Evolutionary conservation across 2,888 invertebrate species (phyloP).

Genomic region (Lasioglossum lativentre): DNA sequence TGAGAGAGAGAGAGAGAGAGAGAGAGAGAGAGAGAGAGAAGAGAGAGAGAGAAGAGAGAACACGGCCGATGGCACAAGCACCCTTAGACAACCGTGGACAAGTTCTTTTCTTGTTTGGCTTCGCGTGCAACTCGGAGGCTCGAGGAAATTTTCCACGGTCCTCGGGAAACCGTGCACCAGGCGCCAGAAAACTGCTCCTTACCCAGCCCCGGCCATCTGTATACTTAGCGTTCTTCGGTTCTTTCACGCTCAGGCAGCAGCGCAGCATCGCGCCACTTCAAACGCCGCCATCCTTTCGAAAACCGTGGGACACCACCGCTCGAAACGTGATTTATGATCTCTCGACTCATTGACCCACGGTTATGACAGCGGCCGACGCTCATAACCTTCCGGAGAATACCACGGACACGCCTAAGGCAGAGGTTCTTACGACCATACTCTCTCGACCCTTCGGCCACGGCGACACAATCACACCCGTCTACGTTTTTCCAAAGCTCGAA

Average conservation of each 20-base stretch:
- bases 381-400: conserved; percentile 69
- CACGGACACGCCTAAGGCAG: conserved; percentile 46
- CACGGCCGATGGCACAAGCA: conserved; percentile 11
- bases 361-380: conserved; percentile 76
- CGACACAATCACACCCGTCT: conserved; percentile 2
- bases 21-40: too few relatives aligned
- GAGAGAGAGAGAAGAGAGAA: conserved; percentile 32
- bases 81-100: conserved; percentile 36
- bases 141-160: conserved; percentile 55
- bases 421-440: neutral
- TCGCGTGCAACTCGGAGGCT: conserved; percentile 15
- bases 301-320: conserved; percentile 67
- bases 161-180: conserved; percentile 22
- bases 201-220: conserved; percentile 31
- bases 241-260: conserved; percentile 39
- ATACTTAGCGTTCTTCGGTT: conserved; percentile 33
- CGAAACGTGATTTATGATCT: conserved; percentile 77
- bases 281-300: conserved; percentile 53
- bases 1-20: conserved; percentile 10
- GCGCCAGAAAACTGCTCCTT: conserved; percentile 48
- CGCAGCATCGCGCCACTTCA: conserved; percentile 42
- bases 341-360: conserved; percentile 74
- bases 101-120: conserved; percentile 54
- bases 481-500: neutral
- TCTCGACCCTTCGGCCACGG: conserved; percentile 2